These are phyloP conservation scores for Drosophila infuscata DNA, from an alignment of 2,888 invertebrate species.

Conservation along the genomic window DNA sequence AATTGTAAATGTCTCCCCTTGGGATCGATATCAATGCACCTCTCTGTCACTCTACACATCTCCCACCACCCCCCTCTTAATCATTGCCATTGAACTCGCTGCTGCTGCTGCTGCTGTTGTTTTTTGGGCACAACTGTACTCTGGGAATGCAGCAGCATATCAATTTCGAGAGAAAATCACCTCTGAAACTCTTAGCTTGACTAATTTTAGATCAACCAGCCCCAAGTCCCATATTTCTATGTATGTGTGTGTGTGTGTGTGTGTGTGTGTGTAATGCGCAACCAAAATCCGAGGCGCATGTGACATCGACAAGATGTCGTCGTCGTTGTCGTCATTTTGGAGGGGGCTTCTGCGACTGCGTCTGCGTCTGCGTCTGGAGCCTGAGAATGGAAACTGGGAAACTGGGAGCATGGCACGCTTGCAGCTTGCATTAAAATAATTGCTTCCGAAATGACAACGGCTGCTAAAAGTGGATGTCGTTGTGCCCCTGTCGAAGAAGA, in stretches of 20 bases:
- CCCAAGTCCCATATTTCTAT: slow-evolving; percentile 19
- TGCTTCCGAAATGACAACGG: slow-evolving; percentile 83
- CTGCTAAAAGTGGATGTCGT: slow-evolving; percentile 61
- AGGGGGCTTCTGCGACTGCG: slow-evolving; percentile 14
- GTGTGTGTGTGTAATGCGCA: slow-evolving; percentile 5
- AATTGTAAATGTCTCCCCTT: slow-evolving; percentile 1
- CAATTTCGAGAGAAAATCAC: slow-evolving; percentile 69
- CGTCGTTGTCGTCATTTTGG: slow-evolving; percentile 21
- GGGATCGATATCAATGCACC: slow-evolving; percentile 1
- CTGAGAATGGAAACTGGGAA: slow-evolving; percentile 23
- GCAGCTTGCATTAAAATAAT: slow-evolving; percentile 81
- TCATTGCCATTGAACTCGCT: slow-evolving; percentile 15
- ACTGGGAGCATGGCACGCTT: slow-evolving; percentile 53
- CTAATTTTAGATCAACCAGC: slow-evolving; percentile 68
- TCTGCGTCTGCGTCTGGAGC: slow-evolving; percentile 23
- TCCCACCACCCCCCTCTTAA: background rate
- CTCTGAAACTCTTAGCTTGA: slow-evolving; percentile 57
- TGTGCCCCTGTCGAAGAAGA: slow-evolving; percentile 48
- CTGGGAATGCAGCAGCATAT: slow-evolving; percentile 46
- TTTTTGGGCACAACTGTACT: slow-evolving; percentile 66
- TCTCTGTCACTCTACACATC: slow-evolving; percentile 7
- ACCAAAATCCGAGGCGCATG: slow-evolving; percentile 52
- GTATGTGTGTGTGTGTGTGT: slow-evolving; percentile 22
- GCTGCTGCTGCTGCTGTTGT: background rate
- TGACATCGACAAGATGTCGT: slow-evolving; percentile 70